Evolutionary conservation across 2,113 vertebrate genomes (phyloP).

Genomic region (Mionectes macconnelli): DNA sequence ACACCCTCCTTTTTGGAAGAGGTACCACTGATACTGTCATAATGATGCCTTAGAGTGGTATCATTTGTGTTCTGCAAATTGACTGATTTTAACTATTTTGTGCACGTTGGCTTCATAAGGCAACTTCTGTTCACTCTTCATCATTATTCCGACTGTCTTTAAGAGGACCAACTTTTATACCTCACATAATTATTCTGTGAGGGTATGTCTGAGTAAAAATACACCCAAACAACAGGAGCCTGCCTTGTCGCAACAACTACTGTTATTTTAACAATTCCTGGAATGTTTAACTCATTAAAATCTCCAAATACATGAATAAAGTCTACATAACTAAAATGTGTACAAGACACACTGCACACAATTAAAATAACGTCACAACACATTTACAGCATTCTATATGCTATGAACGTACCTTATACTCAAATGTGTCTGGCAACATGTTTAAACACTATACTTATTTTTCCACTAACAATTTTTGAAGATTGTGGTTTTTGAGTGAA

Average conservation of each 20-base stretch:
- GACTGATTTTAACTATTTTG: background rate
- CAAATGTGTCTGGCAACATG: background rate
- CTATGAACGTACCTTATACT: background rate
- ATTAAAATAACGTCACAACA: background rate
- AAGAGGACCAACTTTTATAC: background rate
- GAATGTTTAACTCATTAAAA: background rate
- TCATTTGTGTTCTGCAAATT: background rate
- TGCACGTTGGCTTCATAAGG: background rate
- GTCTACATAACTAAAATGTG: background rate
- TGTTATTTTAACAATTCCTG: background rate
- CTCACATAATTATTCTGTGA: background rate
- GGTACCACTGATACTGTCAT: background rate
- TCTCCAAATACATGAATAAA: background rate
- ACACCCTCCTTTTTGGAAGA: background rate
- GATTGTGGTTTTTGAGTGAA: background rate
- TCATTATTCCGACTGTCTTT: background rate
- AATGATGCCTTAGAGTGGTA: background rate
- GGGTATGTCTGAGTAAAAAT: background rate
- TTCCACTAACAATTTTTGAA: background rate
- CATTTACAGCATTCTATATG: background rate
- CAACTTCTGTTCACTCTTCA: background rate
- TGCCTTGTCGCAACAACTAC: rapidly evolving
- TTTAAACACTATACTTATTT: background rate
- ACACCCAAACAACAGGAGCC: background rate
- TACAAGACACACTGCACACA: background rate